Evolutionary conservation across 2,888 invertebrate genomes (phyloP).

Genomic region (Elysia crispata): DNA sequence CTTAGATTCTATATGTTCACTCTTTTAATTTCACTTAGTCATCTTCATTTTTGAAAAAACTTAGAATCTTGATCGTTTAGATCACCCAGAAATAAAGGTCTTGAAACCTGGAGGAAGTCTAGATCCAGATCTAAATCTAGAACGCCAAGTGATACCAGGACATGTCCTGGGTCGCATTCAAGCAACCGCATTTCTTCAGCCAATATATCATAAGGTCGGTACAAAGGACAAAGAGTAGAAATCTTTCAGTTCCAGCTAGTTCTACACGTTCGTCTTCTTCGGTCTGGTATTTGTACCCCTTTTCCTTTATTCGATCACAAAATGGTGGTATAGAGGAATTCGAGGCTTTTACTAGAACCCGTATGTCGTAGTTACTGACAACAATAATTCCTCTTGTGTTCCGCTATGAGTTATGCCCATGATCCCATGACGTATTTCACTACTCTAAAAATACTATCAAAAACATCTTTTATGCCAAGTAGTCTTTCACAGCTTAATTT

Average conservation of each 20-base stretch:
- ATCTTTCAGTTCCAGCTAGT: too few species aligned
- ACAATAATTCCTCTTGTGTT: slow-evolving; percentile 55
- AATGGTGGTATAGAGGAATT: slow-evolving; percentile 72
- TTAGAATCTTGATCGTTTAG: too few species aligned
- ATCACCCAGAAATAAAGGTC: too few species aligned
- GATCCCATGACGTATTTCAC: slow-evolving; percentile 46
- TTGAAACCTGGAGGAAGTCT: too few species aligned
- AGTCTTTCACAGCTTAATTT: not conserved
- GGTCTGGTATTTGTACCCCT: not conserved
- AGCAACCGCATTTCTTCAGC: too few species aligned
- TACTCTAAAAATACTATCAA: not conserved
- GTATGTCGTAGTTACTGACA: slow-evolving; percentile 75
- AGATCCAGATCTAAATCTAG: too few species aligned
- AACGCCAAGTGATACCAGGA: too few species aligned
- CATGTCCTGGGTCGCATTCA: too few species aligned
- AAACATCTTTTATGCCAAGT: not conserved
- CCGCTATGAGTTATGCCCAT: slow-evolving; percentile 32
- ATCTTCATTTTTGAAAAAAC: too few species aligned
- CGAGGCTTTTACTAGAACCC: slow-evolving; percentile 64
- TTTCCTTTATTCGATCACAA: slow-evolving; percentile 48
- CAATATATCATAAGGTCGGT: too few species aligned
- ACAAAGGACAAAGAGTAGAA: not conserved
- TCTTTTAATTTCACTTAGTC: too few species aligned
- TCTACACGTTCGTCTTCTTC: not conserved
- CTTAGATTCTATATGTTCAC: too few species aligned